phyloP scores from a whole-genome alignment of 2,797 vertebrate genomes.

The Babyrousa celebensis region DNA sequence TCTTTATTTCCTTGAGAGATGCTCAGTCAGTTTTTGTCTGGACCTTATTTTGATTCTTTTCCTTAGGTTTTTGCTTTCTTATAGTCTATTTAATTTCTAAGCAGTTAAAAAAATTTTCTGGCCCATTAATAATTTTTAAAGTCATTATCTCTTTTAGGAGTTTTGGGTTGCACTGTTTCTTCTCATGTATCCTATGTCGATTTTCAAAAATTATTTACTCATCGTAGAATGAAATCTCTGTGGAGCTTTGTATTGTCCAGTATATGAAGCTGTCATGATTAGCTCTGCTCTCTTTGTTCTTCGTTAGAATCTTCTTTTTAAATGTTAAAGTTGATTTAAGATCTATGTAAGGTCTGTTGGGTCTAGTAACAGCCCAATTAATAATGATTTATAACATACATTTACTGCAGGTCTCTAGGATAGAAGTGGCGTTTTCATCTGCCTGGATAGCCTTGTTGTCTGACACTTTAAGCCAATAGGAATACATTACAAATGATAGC shows the following conservation, averaged over 20 bases:
- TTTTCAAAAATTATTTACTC: background rate
- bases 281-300: background rate
- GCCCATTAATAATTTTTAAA: constrained; percentile 37
- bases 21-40: background rate
- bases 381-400: background rate
- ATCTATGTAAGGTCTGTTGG: too few relatives aligned
- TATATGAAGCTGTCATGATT: background rate
- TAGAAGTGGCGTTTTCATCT: background rate
- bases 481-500: background rate
- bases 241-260: background rate
- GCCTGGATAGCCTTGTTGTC: background rate
- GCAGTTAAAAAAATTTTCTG: background rate
- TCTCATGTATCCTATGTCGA: background rate
- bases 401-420: background rate
- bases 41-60: background rate
- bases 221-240: background rate
- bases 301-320: constrained; percentile 13
- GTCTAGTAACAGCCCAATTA: background rate
- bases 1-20: background rate
- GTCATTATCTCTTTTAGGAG: background rate
- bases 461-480: background rate
- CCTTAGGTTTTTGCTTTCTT: constrained; percentile 40
- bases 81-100: background rate
- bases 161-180: background rate
- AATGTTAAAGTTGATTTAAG: background rate